phyloP scores from a whole-genome alignment of 2,888 invertebrate species.

The Synanthedon tipuliformis region DNA sequence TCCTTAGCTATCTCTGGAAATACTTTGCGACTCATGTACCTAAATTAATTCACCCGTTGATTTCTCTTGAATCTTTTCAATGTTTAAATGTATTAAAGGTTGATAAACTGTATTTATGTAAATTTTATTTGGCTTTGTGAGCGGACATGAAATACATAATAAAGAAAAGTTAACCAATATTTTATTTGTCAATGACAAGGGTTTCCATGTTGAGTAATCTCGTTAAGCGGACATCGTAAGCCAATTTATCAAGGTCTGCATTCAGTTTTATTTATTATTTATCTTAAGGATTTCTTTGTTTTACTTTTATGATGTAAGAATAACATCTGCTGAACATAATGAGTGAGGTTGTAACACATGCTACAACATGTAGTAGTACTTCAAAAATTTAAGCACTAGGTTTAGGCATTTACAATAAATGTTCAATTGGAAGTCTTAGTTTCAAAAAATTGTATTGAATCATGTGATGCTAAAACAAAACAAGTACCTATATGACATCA shows the following conservation, averaged over 20 bases:
- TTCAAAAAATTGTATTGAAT: too few species aligned
- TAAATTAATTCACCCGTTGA: constrained; percentile 39
- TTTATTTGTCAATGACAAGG: constrained; percentile 34
- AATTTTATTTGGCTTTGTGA: constrained; percentile 70
- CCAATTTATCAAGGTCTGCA: neutral
- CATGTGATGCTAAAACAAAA: too few species aligned
- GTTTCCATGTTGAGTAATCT: neutral
- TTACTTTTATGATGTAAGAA: too few species aligned
- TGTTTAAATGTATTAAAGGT: constrained; percentile 64
- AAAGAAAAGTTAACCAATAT: constrained; percentile 64
- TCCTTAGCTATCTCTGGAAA: constrained; percentile 37
- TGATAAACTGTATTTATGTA: constrained; percentile 68
- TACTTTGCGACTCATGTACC: constrained; percentile 16
- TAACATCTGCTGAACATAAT: too few species aligned
- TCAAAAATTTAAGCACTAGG: too few species aligned
- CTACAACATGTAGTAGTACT: too few species aligned
- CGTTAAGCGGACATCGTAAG: neutral
- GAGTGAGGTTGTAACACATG: too few species aligned
- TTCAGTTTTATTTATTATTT: neutral
- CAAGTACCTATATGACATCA: too few species aligned
- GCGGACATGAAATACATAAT: constrained; percentile 67
- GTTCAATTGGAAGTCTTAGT: too few species aligned
- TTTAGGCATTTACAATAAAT: too few species aligned
- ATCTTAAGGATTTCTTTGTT: too few species aligned
- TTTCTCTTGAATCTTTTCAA: constrained; percentile 58